These are phyloP conservation scores for Heliconius ethilla DNA, from an alignment of 2,888 invertebrate genomes.

Conservation along the genomic window DNA sequence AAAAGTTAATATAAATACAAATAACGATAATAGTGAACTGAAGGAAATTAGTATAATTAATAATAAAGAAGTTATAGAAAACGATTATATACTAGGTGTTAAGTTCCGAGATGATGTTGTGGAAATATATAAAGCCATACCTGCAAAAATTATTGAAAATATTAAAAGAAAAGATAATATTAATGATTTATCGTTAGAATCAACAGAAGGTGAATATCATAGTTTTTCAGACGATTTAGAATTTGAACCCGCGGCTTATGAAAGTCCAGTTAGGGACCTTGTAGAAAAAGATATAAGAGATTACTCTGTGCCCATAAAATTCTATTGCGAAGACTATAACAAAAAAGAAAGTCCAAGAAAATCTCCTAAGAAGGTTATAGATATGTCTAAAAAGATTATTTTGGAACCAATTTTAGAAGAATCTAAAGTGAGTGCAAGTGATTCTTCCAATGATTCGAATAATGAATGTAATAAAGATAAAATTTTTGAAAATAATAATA, in stretches of 20 bases:
- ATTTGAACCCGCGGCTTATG: slow-evolving; percentile 66
- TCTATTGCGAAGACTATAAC: slow-evolving; percentile 70
- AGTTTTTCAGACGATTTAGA: slow-evolving; percentile 71
- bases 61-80: slow-evolving; percentile 31
- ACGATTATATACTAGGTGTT: slow-evolving; percentile 28
- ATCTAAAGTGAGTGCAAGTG: slow-evolving; percentile 71
- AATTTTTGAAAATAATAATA: slow-evolving; percentile 8
- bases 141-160: slow-evolving; percentile 33
- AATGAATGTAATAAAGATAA: slow-evolving; percentile 43
- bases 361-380: slow-evolving; percentile 58
- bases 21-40: slow-evolving; percentile 1
- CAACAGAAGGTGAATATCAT: slow-evolving; percentile 74
- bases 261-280: slow-evolving; percentile 74
- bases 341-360: slow-evolving; percentile 58
- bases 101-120: not conserved
- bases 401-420: slow-evolving; percentile 77
- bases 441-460: slow-evolving; percentile 56
- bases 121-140: slow-evolving; percentile 11
- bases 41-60: not conserved
- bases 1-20: slow-evolving; percentile 25
- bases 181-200: slow-evolving; percentile 54
- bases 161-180: slow-evolving; percentile 41
- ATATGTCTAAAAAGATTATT: slow-evolving; percentile 50
- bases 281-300: slow-evolving; percentile 77
- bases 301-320: slow-evolving; percentile 74